Conservation (phyloP, 1,140 invertebrate species). For the Drosophila rufa region DNA sequence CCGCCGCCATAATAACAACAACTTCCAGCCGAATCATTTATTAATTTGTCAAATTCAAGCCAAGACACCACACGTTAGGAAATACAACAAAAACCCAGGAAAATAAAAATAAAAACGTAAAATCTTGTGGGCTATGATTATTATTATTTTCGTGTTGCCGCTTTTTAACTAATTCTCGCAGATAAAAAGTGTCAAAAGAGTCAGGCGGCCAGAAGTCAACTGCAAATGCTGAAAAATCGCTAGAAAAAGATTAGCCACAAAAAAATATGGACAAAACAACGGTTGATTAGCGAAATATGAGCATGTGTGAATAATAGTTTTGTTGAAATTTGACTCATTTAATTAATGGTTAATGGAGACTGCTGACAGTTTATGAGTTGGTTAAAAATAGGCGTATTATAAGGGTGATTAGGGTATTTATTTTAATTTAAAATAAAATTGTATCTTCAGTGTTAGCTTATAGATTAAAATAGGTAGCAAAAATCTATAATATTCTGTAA, state of each 20-base stretch:
- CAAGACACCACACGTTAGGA: conserved; percentile 59
- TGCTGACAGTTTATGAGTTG: conserved; percentile 37
- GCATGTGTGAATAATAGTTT: conserved; percentile 46
- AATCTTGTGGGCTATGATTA: conserved; percentile 44
- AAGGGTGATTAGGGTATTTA: neutral
- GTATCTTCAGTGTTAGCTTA: neutral
- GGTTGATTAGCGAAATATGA: conserved; percentile 35
- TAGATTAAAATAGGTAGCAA: too few species aligned
- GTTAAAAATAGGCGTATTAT: neutral
- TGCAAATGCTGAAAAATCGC: conserved; percentile 38
- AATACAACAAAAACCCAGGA: conserved; percentile 20
- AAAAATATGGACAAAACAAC: conserved; percentile 12
- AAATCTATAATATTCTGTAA: neutral
- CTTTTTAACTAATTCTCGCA: conserved; percentile 61
- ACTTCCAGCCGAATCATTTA: conserved; percentile 45
- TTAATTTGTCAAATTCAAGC: conserved; percentile 66
- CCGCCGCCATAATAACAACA: conserved; percentile 20
- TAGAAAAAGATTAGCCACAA: conserved; percentile 30
- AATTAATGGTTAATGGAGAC: conserved; percentile 47
- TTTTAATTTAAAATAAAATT: conserved; percentile 9
- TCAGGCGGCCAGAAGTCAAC: conserved; percentile 60
- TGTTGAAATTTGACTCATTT: conserved; percentile 26
- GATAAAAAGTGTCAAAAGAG: conserved; percentile 66
- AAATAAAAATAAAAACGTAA: conserved; percentile 3
- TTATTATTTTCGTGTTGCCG: conserved; percentile 53